A percentile compares a stretch with the other conserved stretches of the same genome.
These are phyloP conservation scores for Heliothis subflexa DNA, from an alignment of 1,140 invertebrate genomes.

Conservation along the genomic window DNA sequence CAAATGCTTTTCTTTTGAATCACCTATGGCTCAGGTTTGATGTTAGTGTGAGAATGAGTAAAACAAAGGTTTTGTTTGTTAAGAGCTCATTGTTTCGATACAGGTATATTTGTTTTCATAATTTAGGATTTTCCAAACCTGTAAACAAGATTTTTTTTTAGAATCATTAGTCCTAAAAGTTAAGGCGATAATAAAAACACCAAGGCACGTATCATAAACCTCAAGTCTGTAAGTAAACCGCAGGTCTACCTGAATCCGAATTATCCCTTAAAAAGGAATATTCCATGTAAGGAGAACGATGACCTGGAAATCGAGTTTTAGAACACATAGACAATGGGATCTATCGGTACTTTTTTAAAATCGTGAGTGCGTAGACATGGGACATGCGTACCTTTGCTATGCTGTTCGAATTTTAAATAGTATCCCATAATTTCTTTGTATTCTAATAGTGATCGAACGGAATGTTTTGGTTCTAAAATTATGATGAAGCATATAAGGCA, in stretches of 20 bases:
- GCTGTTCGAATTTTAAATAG: slow-evolving; percentile 44
- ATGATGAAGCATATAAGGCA: neutral
- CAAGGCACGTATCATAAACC: slow-evolving; percentile 1
- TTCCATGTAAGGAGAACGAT: slow-evolving; percentile 37
- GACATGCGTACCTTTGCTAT: neutral
- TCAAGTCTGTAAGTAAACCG: slow-evolving; percentile 1
- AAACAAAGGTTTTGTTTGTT: slow-evolving; percentile 23
- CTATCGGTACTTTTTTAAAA: slow-evolving; percentile 36
- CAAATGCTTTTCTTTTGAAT: slow-evolving; percentile 76
- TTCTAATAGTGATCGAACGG: neutral
- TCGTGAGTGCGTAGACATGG: neutral
- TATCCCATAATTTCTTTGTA: neutral
- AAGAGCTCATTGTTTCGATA: no score
- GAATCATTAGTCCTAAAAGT: no score
- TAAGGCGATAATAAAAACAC: neutral
- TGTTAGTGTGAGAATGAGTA: slow-evolving; percentile 12
- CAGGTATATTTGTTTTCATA: neutral
- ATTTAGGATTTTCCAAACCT: no score
- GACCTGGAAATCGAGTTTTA: slow-evolving; percentile 12
- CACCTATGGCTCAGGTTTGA: slow-evolving; percentile 48
- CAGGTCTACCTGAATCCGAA: slow-evolving; percentile 28
- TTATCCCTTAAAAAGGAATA: slow-evolving; percentile 22
- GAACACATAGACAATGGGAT: slow-evolving; percentile 34
- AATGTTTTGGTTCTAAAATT: neutral
- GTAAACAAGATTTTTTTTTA: neutral